These are phyloP conservation scores for Gnatocerus cornutus DNA, from an alignment of 2,888 invertebrate genomes.

Conservation along the genomic window DNA sequence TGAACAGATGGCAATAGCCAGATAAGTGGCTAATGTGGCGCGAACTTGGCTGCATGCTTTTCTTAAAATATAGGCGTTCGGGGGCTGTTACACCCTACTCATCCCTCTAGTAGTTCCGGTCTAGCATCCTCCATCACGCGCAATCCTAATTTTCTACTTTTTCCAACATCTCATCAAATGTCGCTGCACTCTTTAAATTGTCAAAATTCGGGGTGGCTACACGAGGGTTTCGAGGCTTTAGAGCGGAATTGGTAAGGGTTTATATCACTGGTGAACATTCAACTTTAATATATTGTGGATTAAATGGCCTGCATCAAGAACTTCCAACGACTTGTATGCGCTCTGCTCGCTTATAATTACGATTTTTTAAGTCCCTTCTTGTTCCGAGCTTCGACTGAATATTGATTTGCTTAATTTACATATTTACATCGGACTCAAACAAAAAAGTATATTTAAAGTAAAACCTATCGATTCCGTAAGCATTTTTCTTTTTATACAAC, in stretches of 20 bases:
- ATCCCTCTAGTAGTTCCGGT: slow-evolving; percentile 44
- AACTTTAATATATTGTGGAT: slow-evolving; percentile 51
- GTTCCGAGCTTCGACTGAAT: slow-evolving; percentile 33
- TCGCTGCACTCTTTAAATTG: slow-evolving; percentile 27
- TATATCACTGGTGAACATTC: slow-evolving; percentile 45
- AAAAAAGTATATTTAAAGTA: slow-evolving; percentile 47
- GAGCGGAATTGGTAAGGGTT: slow-evolving; percentile 38
- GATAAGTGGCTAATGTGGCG: slow-evolving; percentile 57
- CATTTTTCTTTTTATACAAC: slow-evolving; percentile 42
- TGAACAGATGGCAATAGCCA: slow-evolving; percentile 56
- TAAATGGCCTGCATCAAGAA: slow-evolving; percentile 51
- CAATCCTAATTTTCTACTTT: slow-evolving; percentile 41
- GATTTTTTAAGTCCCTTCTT: slow-evolving; percentile 44
- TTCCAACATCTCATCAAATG: slow-evolving; percentile 42
- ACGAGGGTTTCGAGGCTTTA: slow-evolving; percentile 9
- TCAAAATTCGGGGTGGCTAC: slow-evolving; percentile 27
- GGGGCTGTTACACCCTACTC: slow-evolving; percentile 42
- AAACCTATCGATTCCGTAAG: slow-evolving; percentile 42
- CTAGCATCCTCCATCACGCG: slow-evolving; percentile 10
- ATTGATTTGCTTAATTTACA: slow-evolving; percentile 49
- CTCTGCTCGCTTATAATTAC: slow-evolving; percentile 49
- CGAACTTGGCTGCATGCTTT: slow-evolving; percentile 51
- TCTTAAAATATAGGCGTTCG: slow-evolving; percentile 50
- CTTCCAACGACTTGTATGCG: slow-evolving; percentile 43
- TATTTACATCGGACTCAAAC: slow-evolving; percentile 46